These are phyloP conservation scores for Delia radicum DNA, from an alignment of 1,140 invertebrate genomes.

Conservation along the genomic window DNA sequence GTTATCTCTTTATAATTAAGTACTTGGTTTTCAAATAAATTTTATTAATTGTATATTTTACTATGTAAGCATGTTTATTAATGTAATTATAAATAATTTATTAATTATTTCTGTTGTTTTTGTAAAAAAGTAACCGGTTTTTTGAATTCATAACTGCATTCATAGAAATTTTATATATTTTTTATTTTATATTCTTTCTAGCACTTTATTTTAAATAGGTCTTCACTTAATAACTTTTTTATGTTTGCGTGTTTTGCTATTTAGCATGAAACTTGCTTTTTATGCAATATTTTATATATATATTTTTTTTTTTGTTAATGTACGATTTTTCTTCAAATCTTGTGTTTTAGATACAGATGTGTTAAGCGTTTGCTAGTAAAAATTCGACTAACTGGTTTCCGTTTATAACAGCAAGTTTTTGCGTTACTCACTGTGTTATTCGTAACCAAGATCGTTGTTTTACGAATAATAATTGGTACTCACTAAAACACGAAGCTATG, in stretches of 20 bases:
- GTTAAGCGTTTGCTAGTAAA: conserved; percentile 34
- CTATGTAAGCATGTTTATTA: not conserved
- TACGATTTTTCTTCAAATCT: not conserved
- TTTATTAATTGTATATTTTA: not conserved
- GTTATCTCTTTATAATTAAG: not conserved
- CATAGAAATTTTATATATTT: not conserved
- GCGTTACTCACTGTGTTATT: no score
- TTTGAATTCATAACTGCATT: not conserved
- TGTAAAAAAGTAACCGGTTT: not conserved
- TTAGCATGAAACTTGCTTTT: conserved; percentile 23
- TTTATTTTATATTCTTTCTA: conserved; percentile 6
- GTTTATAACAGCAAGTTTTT: conserved; percentile 44
- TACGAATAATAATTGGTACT: no score
- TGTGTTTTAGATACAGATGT: not conserved
- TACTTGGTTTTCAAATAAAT: not conserved
- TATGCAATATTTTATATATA: conserved; percentile 1
- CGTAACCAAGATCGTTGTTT: no score
- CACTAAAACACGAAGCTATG: no score
- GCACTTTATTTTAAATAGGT: conserved; percentile 8
- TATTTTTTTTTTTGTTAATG: conserved; percentile 25
- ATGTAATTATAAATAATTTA: not conserved
- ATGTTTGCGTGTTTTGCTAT: not conserved
- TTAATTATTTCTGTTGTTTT: not conserved
- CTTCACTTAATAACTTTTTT: conserved; percentile 18
- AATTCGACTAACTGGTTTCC: conserved; percentile 50